Base-by-base conservation (phyloP, 2,113 vertebrate species). In the Geococcyx californianus region DNA sequence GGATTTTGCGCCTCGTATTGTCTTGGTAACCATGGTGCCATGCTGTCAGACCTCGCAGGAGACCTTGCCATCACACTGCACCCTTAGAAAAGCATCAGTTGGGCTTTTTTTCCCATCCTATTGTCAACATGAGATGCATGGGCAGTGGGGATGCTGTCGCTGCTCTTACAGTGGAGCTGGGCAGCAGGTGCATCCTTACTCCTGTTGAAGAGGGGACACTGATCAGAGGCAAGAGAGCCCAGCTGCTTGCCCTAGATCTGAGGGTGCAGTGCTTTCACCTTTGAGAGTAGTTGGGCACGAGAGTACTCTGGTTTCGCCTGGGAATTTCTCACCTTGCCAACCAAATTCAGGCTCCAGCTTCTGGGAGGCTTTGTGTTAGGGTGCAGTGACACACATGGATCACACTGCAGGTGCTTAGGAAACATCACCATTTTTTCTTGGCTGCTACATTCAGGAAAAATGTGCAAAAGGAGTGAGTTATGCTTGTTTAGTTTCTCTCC, bases 1-100 rank as follows among this genome's bases (percentile, higher is more conserved):
- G 59, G 60, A 75, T 91, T 96, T 89, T 68, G 45, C 89, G 62
- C 58, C 29, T 40, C 52, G 21, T 52, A 75, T 89, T 93, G 38
- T 84, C 33, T 84, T 63, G 47, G 84, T 87, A 75, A 70, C 69
- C 47, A 40, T 67, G 59, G 68, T 89, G 59, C 84, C 25, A n/a
- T 0, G 0, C 72, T 90, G 45, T 67, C 21, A 77, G 21, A 84
- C 68, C 64, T 88, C 52, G 59, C 63, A 77, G 13, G 55, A 74
- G 74, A 68, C 34, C 60, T 90, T 87, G 25, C 40, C 33, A 14
- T 42, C 16, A 5, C 4, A 21, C 20, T 55, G 62, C 24, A 20
- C 25, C 16, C 15, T 58, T 34, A 62, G 58, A 17, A 16, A 74
- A 45, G 6, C 38, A 17, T 44, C 28, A 49, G 34, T n/a, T 87